Evolutionary conservation across 2,888 invertebrate genomes (phyloP), one percentile per base, ranked within the genome.

Genomic region (Chaetoderma sp.): DNA sequence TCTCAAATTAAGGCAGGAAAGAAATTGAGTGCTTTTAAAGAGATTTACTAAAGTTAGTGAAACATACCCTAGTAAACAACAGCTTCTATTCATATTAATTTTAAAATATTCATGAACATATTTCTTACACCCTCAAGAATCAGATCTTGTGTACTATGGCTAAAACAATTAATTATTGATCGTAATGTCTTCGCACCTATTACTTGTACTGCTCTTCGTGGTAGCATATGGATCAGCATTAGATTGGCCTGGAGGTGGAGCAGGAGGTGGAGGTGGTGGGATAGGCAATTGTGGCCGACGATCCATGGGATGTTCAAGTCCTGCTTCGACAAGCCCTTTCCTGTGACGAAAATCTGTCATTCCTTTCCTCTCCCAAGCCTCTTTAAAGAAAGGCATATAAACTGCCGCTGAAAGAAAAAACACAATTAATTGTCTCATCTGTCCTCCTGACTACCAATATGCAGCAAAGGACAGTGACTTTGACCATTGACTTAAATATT

Each of bases 321-420:
- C 71, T 55, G 73, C 70, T 47, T 78, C 77, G 28, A n/a, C n/a
- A n/a, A n/a, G n/a, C 13, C 8, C 25, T 8, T 8, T 13, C 28
- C 28, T 27, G 10, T 13, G 27, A 16, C 32, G 28, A 82, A 94
- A 93, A 85, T 97, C 96, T 60, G 96, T 96, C 88, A 96, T 95
- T 30, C 94, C 94, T 79, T 96, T 95, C 78, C 94, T 93, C 86
- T 96, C 95, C 96, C 95, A 96, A 25, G 95, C 96, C 86, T 95
- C 95, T 86, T 95, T 95, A 89, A 97, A 94, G 89, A 97, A 97
- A 52, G 96, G 95, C 52, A 94, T 94, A 87, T 95, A 97, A 87
- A 95, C 95, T 32, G 95, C 94, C 81, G 95, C 94, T 95, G 87
- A 0, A 73, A 65, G 54, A 27, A 47, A 2, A 47, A 3, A 39